phyloP scores from a whole-genome alignment of 1,140 invertebrate species.

The Cherax quadricarinatus region DNA sequence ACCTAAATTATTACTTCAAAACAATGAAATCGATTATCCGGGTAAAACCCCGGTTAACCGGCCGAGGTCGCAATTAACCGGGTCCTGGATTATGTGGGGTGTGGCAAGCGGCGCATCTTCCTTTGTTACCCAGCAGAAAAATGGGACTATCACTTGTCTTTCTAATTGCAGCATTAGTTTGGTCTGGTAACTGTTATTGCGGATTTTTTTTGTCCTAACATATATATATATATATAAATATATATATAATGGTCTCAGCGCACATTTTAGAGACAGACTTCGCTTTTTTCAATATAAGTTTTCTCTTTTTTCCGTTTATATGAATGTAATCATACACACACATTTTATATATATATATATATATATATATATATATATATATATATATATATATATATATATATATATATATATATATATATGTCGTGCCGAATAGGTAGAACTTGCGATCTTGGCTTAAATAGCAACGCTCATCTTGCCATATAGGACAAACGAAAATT shows the following conservation, averaged over 20 bases:
- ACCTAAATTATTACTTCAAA: background rate
- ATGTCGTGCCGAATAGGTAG: no score
- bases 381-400: no score
- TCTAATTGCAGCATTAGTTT: conserved; percentile 57
- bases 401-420: no score
- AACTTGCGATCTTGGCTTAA: no score
- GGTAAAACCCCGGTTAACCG: background rate
- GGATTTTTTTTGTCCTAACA: conserved; percentile 36
- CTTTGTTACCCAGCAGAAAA: conserved; percentile 15
- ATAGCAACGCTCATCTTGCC: no score
- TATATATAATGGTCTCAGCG: conserved; percentile 51
- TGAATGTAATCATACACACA: no score
- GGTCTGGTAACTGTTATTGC: conserved; percentile 56
- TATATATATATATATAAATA: background rate
- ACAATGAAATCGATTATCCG: background rate
- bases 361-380: no score
- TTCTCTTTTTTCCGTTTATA: background rate
- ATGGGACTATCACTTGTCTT: conserved; percentile 36
- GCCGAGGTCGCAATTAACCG: background rate
- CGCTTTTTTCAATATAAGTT: background rate
- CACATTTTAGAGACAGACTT: background rate
- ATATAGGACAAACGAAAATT: no score
- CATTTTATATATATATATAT: no score
- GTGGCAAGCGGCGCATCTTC: background rate
- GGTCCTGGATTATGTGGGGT: background rate